Base-by-base conservation (phyloP, 2,797 vertebrate species). In the Cirrhinus mrigala region DNA sequence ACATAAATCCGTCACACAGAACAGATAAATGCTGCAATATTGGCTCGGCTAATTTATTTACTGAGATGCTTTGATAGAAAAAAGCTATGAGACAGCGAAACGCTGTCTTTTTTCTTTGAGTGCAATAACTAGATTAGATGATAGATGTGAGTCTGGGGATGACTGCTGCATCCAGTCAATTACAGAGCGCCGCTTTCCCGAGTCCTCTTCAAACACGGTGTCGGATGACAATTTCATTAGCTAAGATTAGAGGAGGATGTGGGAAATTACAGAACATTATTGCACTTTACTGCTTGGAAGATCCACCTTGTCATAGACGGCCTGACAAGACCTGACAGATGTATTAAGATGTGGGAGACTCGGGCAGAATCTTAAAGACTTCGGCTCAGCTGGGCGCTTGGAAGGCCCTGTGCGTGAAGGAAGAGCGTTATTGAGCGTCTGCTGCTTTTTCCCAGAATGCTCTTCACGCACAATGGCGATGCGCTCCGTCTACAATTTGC, bases 141-240 rank as follows among this genome's bases (percentile, higher is more conserved):
- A 93, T 92, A 92, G 91, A 95, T 91, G 84, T 70, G 89, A 86
- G 93, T 92, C 91, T 79, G 68, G 92, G 92, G 94, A 91, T 86
- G 81, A 58, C 73, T 68, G 85, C 90, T 91, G 86, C 81, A 88
- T 90, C 90, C 91, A 90, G 87, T 90, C 93, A 93, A 94, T 94
- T 94, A 94, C 90, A 90, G 83, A 90, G 81, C 85, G 90, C 91
- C 90, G 90, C 90, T 91, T 93, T 90, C 87, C 81, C 83, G 44
- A 77, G 79, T 89, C 82, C 83, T 91, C 91, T 89, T 89, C 91
- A 92, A 90, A 90, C 86, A 85, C 86, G 52, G 89, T 92, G 91
- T 94, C 92, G 90, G 92, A 92, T 93, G 92, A 94, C 93, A 92
- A 92, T 95, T 95, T 95, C 91, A 95, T 96, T 95, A 94, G 93